Conservation (phyloP, 2,113 vertebrate genomes). For the Cavia porcellus region DNA sequence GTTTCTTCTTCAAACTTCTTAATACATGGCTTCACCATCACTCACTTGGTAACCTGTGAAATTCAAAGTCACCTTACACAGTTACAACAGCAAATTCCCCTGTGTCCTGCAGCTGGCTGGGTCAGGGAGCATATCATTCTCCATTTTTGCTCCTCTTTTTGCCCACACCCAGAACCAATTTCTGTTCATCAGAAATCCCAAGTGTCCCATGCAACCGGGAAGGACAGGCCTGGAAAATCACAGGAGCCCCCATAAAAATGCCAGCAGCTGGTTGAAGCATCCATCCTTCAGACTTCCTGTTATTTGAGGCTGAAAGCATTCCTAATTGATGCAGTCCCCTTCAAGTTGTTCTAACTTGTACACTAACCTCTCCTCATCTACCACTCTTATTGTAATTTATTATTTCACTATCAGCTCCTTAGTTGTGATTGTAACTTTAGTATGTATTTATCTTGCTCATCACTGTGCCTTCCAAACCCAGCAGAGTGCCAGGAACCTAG, state of each 20-base stretch:
- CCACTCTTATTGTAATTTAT: neutral
- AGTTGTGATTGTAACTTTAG: neutral
- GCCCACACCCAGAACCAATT: neutral
- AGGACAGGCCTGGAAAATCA: neutral
- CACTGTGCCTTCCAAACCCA: neutral
- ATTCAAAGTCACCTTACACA: neutral
- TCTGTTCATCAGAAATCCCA: neutral
- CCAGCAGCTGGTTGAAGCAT: neutral
- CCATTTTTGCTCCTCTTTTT: neutral
- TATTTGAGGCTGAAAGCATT: neutral
- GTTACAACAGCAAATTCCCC: neutral
- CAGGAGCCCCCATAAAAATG: neutral
- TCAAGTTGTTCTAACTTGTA: neutral
- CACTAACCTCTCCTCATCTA: neutral
- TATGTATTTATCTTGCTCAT: neutral
- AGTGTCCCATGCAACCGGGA: neutral
- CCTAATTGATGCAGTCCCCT: neutral
- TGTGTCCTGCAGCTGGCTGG: neutral
- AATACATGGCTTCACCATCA: neutral
- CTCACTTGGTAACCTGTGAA: neutral
- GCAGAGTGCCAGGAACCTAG: neutral
- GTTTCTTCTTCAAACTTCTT: neutral
- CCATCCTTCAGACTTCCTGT: conserved; percentile 14
- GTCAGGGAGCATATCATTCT: neutral
- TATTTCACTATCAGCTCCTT: neutral